Percentiles rank a stretch among this genome's conserved stretches.
Evolutionary conservation across 1,140 invertebrate species (phyloP).

Genomic region (Delia radicum): DNA sequence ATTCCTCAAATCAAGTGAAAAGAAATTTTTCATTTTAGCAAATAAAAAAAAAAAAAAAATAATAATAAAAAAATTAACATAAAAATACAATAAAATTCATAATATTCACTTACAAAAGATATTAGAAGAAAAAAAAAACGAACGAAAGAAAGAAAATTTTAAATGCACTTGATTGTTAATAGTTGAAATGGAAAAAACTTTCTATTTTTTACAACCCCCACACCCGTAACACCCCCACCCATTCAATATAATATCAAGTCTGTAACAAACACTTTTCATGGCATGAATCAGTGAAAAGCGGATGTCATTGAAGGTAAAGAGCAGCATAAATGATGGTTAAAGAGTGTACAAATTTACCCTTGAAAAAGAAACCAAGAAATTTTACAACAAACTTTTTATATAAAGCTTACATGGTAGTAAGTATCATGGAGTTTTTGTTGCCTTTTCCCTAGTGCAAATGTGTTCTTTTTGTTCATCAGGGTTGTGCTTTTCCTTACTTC

Average conservation of each 20-base stretch:
- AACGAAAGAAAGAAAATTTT: too few species aligned
- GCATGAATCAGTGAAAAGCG: neutral
- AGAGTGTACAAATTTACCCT: too few species aligned
- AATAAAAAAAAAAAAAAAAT: neutral
- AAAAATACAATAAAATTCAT: neutral
- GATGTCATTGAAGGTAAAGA: too few species aligned
- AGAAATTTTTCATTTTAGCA: neutral
- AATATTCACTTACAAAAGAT: neutral
- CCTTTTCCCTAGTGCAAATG: neutral
- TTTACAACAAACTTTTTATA: too few species aligned
- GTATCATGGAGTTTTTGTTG: too few species aligned
- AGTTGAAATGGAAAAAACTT: neutral
- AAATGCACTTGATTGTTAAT: neutral
- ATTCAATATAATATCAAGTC: neutral
- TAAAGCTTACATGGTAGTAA: too few species aligned
- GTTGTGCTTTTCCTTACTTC: conserved; percentile 2
- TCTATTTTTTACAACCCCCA: neutral
- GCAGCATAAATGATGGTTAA: too few species aligned
- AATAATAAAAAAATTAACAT: neutral
- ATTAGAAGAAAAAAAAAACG: neutral
- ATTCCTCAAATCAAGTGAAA: neutral
- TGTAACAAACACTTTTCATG: neutral
- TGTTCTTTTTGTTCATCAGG: neutral
- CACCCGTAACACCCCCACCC: neutral
- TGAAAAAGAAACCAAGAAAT: too few species aligned